Conservation (phyloP, 2,888 invertebrate species). For the Harpalus rufipes region DNA sequence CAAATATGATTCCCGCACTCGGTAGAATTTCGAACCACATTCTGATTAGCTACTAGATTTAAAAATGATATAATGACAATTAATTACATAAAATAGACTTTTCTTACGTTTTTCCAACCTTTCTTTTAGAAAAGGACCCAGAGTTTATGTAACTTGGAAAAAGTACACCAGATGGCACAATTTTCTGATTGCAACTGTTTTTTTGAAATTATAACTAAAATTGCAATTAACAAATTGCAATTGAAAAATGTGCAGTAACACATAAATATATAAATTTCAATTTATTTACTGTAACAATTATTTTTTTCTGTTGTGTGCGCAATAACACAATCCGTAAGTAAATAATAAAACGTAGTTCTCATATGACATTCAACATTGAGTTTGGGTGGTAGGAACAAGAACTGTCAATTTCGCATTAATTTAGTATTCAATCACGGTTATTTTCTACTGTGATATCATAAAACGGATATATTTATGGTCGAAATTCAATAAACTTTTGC, state of each 20-base stretch:
- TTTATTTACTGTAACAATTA: neutral
- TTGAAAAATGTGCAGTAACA: neutral
- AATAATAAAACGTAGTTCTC: neutral
- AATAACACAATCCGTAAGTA: neutral
- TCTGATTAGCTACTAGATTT: slow-evolving; percentile 12
- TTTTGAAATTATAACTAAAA: neutral
- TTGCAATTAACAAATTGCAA: neutral
- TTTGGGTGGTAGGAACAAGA: neutral
- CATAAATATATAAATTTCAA: neutral
- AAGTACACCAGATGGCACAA: neutral
- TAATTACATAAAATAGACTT: neutral
- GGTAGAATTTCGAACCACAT: slow-evolving; percentile 65
- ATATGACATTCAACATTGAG: neutral
- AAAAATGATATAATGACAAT: slow-evolving; percentile 14
- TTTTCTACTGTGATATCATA: slow-evolving; percentile 23
- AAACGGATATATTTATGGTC: slow-evolving; percentile 4
- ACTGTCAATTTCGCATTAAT: slow-evolving; percentile 46
- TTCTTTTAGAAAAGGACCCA: slow-evolving; percentile 1
- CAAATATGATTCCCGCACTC: slow-evolving; percentile 63
- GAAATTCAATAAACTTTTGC: neutral
- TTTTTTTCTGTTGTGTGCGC: neutral
- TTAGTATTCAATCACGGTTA: slow-evolving; percentile 39
- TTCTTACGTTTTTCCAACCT: slow-evolving; percentile 42
- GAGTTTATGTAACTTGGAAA: slow-evolving; percentile 9
- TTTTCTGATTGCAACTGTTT: neutral